phyloP scores from a whole-genome alignment of 2,888 invertebrate species.

The Papilio gigon region DNA sequence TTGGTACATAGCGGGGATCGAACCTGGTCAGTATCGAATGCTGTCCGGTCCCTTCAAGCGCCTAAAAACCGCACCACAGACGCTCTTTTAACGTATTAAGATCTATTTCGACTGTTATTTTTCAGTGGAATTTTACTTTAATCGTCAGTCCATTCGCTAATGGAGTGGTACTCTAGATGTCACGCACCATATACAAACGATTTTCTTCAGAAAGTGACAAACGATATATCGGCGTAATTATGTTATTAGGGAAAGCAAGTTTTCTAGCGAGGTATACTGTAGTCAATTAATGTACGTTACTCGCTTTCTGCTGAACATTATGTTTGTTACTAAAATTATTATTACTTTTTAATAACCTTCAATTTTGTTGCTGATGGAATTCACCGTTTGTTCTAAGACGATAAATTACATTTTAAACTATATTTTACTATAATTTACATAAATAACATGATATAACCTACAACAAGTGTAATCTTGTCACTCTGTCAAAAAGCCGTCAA shows the following conservation, averaged over 20 bases:
- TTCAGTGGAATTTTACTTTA: neutral
- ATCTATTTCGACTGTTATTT: neutral
- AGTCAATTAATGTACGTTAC: neutral
- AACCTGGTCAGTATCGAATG: too few species aligned
- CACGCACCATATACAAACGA: constrained; percentile 20
- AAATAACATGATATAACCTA: too few species aligned
- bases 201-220: constrained; percentile 20
- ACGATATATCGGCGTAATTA: constrained; percentile 8
- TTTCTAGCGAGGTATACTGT: constrained; percentile 12
- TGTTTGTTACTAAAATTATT: neutral
- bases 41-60: too few species aligned
- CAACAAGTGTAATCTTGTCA: too few species aligned
- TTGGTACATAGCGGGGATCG: too few species aligned
- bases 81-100: neutral
- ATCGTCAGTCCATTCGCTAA: neutral
- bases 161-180: constrained; percentile 8
- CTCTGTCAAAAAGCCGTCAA: too few species aligned
- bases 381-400: too few species aligned
- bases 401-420: too few species aligned
- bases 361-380: too few species aligned
- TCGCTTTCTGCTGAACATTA: neutral
- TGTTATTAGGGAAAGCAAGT: constrained; percentile 13
- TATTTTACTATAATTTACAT: too few species aligned
- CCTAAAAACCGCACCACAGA: too few species aligned
- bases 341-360: neutral